Evolutionary conservation across 2,797 vertebrate genomes (phyloP).

Genomic region (Parambassis ranga): DNA sequence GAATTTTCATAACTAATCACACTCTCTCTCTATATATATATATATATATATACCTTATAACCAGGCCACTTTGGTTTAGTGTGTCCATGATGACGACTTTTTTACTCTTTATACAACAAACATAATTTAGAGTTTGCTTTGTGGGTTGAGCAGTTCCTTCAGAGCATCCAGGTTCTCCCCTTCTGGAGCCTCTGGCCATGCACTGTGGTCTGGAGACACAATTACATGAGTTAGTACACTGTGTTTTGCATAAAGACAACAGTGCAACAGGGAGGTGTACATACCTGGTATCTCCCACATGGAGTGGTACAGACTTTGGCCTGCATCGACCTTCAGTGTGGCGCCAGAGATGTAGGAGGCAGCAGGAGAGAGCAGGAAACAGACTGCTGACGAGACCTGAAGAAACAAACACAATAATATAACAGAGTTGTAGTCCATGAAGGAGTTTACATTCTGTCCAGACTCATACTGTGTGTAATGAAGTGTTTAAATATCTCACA

Average conservation of each 20-base stretch:
- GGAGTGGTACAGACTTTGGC: constrained; percentile 80
- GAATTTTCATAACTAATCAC: neutral
- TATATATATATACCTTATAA: neutral
- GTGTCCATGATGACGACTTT: neutral
- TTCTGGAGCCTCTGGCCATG: constrained; percentile 85
- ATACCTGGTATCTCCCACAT: constrained; percentile 81
- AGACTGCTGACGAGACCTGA: constrained; percentile 89
- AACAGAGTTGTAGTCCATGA: no score
- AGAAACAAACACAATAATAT: neutral
- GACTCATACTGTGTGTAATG: neutral
- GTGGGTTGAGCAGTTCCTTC: constrained; percentile 70
- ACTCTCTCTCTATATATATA: no score
- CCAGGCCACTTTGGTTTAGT: neutral
- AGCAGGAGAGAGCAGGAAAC: constrained; percentile 92
- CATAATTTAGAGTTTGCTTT: constrained; percentile 75
- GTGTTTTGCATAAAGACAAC: neutral
- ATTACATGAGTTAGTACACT: neutral
- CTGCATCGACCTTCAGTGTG: constrained; percentile 88
- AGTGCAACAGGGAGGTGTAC: neutral
- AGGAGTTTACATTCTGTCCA: no score
- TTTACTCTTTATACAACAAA: neutral
- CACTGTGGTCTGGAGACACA: constrained; percentile 85
- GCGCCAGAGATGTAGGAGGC: constrained; percentile 92
- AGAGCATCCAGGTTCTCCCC: constrained; percentile 82
- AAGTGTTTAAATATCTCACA: constrained; percentile 61